These are phyloP conservation scores for Blastobasis lacticolella DNA, from an alignment of 2,888 invertebrate genomes.

Conservation along the genomic window DNA sequence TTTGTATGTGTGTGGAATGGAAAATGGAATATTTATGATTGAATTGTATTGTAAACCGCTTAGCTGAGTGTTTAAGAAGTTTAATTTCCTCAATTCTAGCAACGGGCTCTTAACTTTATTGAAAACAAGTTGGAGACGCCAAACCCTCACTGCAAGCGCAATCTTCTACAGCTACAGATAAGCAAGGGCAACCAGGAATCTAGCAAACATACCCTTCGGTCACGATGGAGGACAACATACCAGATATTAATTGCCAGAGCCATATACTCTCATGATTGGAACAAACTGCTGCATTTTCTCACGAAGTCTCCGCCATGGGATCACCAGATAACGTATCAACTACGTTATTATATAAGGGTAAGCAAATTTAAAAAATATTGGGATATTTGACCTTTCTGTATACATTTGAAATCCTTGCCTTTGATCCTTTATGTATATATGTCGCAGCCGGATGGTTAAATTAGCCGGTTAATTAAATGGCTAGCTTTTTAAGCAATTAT, in stretches of 20 bases:
- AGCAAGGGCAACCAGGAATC: slow-evolving; percentile 6
- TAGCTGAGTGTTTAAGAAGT: no score
- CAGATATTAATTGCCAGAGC: slow-evolving; percentile 36
- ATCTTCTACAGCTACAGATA: slow-evolving; percentile 33
- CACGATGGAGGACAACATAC: slow-evolving; percentile 23
- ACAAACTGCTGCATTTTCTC: slow-evolving; percentile 45
- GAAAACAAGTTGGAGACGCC: slow-evolving; percentile 18
- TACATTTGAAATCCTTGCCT: no score
- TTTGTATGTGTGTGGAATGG: no score
- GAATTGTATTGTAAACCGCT: no score
- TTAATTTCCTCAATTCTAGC: slow-evolving; percentile 24
- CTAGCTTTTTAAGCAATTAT: no score
- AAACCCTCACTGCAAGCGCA: slow-evolving; percentile 32
- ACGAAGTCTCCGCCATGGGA: slow-evolving; percentile 47
- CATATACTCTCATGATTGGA: slow-evolving; percentile 56
- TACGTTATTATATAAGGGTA: slow-evolving; percentile 41
- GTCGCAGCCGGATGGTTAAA: no score
- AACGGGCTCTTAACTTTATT: slow-evolving; percentile 32
- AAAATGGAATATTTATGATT: no score
- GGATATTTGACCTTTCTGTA: no score
- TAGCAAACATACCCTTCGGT: neutral
- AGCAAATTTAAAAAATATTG: slow-evolving; percentile 14
- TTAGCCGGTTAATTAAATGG: no score
- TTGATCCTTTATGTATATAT: no score
- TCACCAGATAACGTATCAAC: slow-evolving; percentile 20